phyloP scores from a whole-genome alignment of 2,888 invertebrate species.

The Athetis lepigone region DNA sequence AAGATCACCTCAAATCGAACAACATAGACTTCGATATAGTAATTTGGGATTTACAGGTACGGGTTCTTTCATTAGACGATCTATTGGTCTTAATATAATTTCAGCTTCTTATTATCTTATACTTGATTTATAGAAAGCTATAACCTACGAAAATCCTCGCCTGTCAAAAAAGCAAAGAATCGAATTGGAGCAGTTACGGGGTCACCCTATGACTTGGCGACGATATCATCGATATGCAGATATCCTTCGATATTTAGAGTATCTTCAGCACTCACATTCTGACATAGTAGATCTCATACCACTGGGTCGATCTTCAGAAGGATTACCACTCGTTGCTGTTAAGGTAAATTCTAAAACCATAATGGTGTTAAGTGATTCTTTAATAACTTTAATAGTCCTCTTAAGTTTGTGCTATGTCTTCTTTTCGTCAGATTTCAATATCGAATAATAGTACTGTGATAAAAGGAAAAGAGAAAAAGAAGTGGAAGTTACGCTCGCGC shows the following conservation, averaged over 20 bases:
- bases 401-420: conserved; percentile 4
- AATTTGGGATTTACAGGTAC: conserved; percentile 93
- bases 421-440: conserved; percentile 75
- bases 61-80: neutral
- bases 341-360: conserved; percentile 87
- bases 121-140: conserved; percentile 89
- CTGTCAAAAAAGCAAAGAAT: conserved; percentile 91
- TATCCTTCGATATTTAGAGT: conserved; percentile 92
- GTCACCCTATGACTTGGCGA: conserved; percentile 93
- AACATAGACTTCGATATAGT: conserved; percentile 92
- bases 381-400: too few relatives aligned
- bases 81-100: neutral
- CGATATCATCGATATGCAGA: conserved; percentile 93
- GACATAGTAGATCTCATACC: conserved; percentile 92
- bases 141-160: conserved; percentile 92
- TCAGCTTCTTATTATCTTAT: neutral
- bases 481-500: conserved; percentile 84
- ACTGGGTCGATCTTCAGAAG: conserved; percentile 94
- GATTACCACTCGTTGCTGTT: conserved; percentile 92
- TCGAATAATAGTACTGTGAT: conserved; percentile 76
- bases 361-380: neutral
- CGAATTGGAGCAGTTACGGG: conserved; percentile 89
- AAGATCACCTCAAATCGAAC: conserved; percentile 91
- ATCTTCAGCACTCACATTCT: conserved; percentile 92
- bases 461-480: conserved; percentile 79